A percentile compares a stretch with the other conserved stretches of the same genome.
Conservation (phyloP, 2,888 invertebrate species). For the Neoitamus cyanurus region DNA sequence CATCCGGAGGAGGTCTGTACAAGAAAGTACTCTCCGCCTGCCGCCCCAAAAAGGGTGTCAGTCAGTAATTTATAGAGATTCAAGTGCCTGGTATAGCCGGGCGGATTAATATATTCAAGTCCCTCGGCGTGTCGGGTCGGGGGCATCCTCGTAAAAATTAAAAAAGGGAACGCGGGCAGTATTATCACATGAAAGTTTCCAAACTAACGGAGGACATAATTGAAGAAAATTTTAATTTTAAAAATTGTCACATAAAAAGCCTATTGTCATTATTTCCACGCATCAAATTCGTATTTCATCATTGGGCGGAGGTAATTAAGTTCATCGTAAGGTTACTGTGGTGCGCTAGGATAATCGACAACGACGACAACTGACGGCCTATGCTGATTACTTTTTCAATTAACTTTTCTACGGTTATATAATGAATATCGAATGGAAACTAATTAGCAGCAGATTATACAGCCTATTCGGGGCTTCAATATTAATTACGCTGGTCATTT, state of each 20-base stretch:
- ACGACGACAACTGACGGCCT: too few species aligned
- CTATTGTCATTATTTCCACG: background rate
- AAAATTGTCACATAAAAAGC: background rate
- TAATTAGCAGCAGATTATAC: too few species aligned
- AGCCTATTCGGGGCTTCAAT: too few species aligned
- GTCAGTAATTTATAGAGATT: background rate
- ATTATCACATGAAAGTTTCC: background rate
- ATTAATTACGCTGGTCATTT: too few species aligned
- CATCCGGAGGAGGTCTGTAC: background rate
- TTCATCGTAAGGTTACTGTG: too few species aligned
- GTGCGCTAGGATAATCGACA: too few species aligned
- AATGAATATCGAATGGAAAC: too few species aligned
- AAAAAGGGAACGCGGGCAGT: background rate
- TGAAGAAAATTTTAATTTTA: background rate
- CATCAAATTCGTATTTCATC: background rate
- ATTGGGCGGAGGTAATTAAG: too few species aligned
- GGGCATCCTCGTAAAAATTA: background rate
- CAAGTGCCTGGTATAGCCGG: background rate
- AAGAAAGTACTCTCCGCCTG: background rate
- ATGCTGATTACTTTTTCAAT: too few species aligned
- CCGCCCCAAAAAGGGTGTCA: background rate
- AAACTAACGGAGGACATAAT: background rate
- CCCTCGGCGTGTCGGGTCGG: background rate
- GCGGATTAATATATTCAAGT: background rate
- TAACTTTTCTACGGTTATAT: too few species aligned